Conservation (phyloP, 2,113 vertebrate genomes). For the Mustelus asterias region DNA sequence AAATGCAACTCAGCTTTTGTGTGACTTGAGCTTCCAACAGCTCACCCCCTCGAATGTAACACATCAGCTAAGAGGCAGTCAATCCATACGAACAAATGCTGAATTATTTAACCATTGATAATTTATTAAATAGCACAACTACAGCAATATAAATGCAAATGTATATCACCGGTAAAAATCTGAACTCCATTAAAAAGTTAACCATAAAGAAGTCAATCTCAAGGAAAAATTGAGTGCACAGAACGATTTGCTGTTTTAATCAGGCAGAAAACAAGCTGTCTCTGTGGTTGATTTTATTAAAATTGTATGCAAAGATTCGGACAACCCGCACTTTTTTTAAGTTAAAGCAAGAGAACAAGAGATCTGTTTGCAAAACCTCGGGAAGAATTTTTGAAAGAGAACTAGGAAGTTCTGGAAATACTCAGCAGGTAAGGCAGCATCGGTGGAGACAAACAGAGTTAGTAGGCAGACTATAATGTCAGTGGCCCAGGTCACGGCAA, state of each 20-base stretch:
- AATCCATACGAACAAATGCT: neutral
- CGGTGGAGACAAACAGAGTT: no score
- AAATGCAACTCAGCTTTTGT: neutral
- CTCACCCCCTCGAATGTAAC: neutral
- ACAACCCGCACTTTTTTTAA: neutral
- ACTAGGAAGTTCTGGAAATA: neutral
- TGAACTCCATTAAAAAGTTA: slow-evolving; percentile 7
- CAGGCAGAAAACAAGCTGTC: neutral
- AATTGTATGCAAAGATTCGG: neutral
- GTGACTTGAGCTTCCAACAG: neutral
- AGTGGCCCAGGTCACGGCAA: no score
- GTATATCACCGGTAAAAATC: neutral
- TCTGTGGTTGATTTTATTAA: neutral
- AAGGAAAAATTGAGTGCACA: neutral
- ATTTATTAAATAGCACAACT: neutral
- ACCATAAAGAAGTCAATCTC: neutral
- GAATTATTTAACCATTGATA: neutral
- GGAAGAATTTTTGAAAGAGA: neutral
- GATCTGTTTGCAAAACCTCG: neutral
- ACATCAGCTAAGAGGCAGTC: neutral
- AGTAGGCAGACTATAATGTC: no score
- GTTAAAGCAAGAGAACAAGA: neutral
- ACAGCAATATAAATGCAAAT: slow-evolving; percentile 32
- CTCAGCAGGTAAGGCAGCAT: neutral
- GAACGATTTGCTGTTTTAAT: neutral